Percentiles rank a stretch among this genome's conserved stretches.
Conservation (phyloP, 1,140 invertebrate species). For the Aphaenogaster ashmeadi region DNA sequence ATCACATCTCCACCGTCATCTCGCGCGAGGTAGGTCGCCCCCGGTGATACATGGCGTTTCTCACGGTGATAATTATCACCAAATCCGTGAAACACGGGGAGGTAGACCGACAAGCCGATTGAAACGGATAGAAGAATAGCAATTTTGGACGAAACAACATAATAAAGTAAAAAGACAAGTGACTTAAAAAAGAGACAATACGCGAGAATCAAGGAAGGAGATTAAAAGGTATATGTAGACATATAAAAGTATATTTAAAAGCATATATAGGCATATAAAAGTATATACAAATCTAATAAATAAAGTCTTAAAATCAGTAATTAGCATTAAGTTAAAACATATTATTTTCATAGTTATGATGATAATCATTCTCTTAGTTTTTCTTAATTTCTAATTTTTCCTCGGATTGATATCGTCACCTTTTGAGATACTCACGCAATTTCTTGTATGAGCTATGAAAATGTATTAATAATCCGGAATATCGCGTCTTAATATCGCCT, state of each 20-base stretch:
- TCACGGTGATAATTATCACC: constrained; percentile 82
- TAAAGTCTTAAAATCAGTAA: not conserved
- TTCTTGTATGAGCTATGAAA: constrained; percentile 41
- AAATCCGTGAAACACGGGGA: constrained; percentile 38
- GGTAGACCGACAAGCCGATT: constrained; percentile 21
- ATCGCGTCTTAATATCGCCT: not conserved
- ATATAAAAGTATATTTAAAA: not conserved
- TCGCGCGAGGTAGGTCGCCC: constrained; percentile 72
- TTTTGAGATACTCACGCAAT: constrained; percentile 18
- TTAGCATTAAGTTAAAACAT: not conserved
- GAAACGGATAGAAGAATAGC: constrained; percentile 15
- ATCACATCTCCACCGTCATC: constrained; percentile 65
- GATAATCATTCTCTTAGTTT: not conserved
- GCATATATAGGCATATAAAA: not conserved
- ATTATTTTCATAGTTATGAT: not conserved
- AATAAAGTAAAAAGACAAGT: not conserved
- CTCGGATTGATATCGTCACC: no score
- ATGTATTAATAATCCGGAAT: not conserved
- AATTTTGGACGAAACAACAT: not conserved
- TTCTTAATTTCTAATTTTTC: not conserved
- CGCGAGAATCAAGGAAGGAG: not conserved
- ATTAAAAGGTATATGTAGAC: not conserved
- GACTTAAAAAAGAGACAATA: not conserved
- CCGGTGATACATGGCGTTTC: constrained; percentile 77
- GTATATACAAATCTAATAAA: not conserved